Evolutionary conservation across 2,888 invertebrate genomes (phyloP), one percentile per base, ranked within the genome.

Genomic region (Darwinula stevensoni): DNA sequence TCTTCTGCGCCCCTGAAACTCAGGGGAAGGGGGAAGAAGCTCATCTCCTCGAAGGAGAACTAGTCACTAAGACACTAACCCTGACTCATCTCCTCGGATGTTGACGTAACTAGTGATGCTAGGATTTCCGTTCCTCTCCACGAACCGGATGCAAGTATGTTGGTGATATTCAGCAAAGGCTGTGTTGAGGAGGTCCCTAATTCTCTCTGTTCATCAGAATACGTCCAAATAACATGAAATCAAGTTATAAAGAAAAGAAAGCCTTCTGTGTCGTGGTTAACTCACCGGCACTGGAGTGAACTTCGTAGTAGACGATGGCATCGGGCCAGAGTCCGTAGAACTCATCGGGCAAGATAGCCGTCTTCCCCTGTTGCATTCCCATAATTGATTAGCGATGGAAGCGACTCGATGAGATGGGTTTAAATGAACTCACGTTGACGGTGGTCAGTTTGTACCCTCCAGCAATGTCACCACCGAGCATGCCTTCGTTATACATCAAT

Each of bases 321-420:
- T 22, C n/a, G 6, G 22, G 22, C 22, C 22, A 22, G 22, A 9
- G n/a, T 6, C 6, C n/a, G 22, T 22, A 22, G 9, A 6, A 22
- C 9, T 6, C 6, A 22, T 22, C 22, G n/a, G 22, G 22, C 6
- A 22, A 9, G n/a, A 22, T n/a, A 9, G 22, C n/a, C n/a, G 22
- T 22, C 22, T 22, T 22, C n/a, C 22, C 22, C 22, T 22, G 22
- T 22, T 22, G 22, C n/a, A n/a, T n/a, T n/a, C n/a, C n/a, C n/a
- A n/a, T n/a, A n/a, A n/a, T n/a, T n/a, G n/a, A n/a, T n/a, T n/a
- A n/a, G n/a, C n/a, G n/a, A n/a, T n/a, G n/a, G n/a, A n/a, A n/a
- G n/a, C n/a, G n/a, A n/a, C n/a, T n/a, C n/a, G n/a, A n/a, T n/a
- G n/a, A n/a, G n/a, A n/a, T n/a, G n/a, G n/a, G n/a, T n/a, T n/a